phyloP scores from a whole-genome alignment of 2,797 vertebrate species.

The Phrynocephalus guinanensis region DNA sequence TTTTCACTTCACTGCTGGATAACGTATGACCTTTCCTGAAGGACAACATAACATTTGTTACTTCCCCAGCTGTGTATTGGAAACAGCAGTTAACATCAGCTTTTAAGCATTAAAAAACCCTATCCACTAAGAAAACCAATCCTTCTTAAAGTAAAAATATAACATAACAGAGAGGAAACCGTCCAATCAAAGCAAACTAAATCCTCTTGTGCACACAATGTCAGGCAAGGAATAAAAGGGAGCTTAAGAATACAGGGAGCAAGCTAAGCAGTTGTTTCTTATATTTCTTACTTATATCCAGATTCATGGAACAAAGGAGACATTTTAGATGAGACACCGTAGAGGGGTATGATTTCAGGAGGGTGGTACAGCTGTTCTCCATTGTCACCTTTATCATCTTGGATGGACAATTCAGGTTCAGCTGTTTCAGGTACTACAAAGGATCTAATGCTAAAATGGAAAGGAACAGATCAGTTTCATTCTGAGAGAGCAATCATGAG shows the following conservation, averaged over 20 bases:
- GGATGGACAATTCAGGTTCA: slow-evolving; percentile 62
- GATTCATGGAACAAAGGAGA: slow-evolving; percentile 89
- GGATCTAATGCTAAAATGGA: slow-evolving; percentile 79
- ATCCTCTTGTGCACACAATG: neutral
- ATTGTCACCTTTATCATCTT: slow-evolving; percentile 70
- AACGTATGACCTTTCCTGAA: slow-evolving; percentile 89
- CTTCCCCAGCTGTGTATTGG: neutral
- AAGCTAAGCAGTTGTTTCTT: neutral
- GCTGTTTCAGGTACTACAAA: slow-evolving; percentile 81
- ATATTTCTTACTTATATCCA: slow-evolving; percentile 84
- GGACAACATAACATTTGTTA: slow-evolving; percentile 38
- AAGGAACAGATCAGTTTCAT: slow-evolving; percentile 26
- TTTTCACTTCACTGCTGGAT: slow-evolving; percentile 86
- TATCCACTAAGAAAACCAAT: neutral
- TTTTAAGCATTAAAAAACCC: neutral
- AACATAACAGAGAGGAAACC: neutral
- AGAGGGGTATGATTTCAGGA: slow-evolving; percentile 90
- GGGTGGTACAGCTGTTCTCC: slow-evolving; percentile 83
- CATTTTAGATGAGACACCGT: slow-evolving; percentile 87
- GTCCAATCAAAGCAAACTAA: neutral
- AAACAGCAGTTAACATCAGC: neutral
- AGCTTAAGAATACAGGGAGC: neutral
- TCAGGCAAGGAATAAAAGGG: neutral
- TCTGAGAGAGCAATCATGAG: neutral
- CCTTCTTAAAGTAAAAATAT: neutral